Evolutionary conservation across 2,797 vertebrate genomes (phyloP).

Genomic region (Coregonus ussuriensis): DNA sequence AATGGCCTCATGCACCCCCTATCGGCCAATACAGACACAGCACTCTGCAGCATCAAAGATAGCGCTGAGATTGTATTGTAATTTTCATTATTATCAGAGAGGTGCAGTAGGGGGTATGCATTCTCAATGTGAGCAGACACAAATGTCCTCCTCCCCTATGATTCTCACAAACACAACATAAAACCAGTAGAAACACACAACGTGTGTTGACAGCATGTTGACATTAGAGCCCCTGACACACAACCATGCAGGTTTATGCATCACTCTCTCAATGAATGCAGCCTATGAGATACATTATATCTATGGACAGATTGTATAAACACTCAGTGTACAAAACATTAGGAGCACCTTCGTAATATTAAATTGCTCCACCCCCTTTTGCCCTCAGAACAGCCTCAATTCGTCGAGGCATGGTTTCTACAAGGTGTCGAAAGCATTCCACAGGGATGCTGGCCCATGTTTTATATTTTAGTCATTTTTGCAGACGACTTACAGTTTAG

Average conservation of each 20-base stretch:
- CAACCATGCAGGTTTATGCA: not conserved
- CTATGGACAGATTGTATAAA: not conserved
- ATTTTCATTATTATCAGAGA: not conserved
- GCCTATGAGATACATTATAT: not conserved
- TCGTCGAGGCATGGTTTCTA: too few species aligned
- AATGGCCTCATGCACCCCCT: conserved; percentile 16
- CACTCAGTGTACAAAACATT: not conserved
- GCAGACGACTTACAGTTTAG: too few species aligned
- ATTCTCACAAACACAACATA: not conserved
- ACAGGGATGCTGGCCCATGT: too few species aligned
- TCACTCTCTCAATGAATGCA: not conserved
- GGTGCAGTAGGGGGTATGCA: not conserved
- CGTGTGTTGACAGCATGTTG: not conserved
- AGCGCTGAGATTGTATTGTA: not conserved
- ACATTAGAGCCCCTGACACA: not conserved
- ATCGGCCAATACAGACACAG: conserved; percentile 16
- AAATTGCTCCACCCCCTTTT: too few species aligned
- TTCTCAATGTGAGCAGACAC: not conserved
- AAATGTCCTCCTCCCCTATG: not conserved
- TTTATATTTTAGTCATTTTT: too few species aligned
- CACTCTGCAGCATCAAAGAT: conserved; percentile 1
- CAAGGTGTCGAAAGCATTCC: too few species aligned
- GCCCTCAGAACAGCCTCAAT: too few species aligned
- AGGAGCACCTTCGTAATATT: too few species aligned
- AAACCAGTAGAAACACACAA: not conserved